Conservation (phyloP, 2,797 vertebrate genomes). For the Argyrosomus regius region DNA sequence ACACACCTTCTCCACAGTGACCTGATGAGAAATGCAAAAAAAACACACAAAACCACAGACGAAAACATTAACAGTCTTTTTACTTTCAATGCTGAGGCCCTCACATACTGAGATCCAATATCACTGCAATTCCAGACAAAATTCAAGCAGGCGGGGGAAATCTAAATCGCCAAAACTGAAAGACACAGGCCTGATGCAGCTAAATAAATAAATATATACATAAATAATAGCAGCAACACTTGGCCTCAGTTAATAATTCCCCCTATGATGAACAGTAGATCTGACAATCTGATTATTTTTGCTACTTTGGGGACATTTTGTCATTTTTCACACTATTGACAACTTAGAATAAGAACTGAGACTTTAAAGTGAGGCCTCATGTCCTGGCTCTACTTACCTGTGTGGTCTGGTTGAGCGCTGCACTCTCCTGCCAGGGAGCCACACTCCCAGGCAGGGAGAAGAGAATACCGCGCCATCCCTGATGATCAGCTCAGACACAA, state of each 20-base stretch:
- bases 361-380: neutral
- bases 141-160: neutral
- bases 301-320: neutral
- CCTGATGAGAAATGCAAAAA: slow-evolving; percentile 72
- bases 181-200: neutral
- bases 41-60: no score
- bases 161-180: neutral
- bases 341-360: neutral
- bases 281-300: neutral
- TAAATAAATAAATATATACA: neutral
- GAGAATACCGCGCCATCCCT: slow-evolving; percentile 67
- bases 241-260: neutral
- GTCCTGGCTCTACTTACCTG: slow-evolving; percentile 78
- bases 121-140: neutral
- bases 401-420: slow-evolving; percentile 88
- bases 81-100: neutral
- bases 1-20: slow-evolving; percentile 85
- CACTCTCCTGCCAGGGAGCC: slow-evolving; percentile 90
- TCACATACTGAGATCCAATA: neutral
- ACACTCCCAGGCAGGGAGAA: slow-evolving; percentile 89
- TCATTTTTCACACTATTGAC: neutral
- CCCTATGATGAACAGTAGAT: neutral
- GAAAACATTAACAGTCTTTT: no score
- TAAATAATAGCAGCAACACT: neutral
- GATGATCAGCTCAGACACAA: slow-evolving; percentile 88